These are phyloP conservation scores for Neuroterus valhalla DNA, from an alignment of 1,140 invertebrate species.

Conservation along the genomic window DNA sequence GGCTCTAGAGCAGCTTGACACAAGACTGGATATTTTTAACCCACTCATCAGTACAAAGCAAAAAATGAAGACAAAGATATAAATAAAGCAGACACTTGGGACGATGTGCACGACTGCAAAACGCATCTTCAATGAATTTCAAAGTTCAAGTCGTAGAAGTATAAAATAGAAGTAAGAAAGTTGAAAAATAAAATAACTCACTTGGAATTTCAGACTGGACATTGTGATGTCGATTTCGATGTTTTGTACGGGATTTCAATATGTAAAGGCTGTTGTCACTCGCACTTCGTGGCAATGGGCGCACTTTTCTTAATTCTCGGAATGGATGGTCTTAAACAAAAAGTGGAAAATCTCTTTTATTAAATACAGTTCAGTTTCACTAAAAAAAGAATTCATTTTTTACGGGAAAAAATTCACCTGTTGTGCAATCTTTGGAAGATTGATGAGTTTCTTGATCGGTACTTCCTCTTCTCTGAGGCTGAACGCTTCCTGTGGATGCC, in stretches of 20 bases:
- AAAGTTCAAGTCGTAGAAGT: neutral
- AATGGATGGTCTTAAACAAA: conserved; percentile 64
- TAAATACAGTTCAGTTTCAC: too few relatives aligned
- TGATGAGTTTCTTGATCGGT: conserved; percentile 67
- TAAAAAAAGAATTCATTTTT: too few relatives aligned
- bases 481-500: conserved; percentile 70
- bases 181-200: conserved; percentile 48
- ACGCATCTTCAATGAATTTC: neutral
- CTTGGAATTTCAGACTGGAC: conserved; percentile 66
- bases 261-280: conserved; percentile 72
- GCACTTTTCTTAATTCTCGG: conserved; percentile 66
- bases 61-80: conserved; percentile 48
- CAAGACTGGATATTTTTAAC: conserved; percentile 55
- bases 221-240: conserved; percentile 58
- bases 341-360: neutral
- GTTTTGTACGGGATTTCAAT: conserved; percentile 64
- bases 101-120: conserved; percentile 34
- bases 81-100: conserved; percentile 42
- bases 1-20: conserved; percentile 42
- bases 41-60: conserved; percentile 47
- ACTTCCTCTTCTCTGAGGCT: conserved; percentile 66
- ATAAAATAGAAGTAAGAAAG: neutral
- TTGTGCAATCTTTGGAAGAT: conserved; percentile 64
- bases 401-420: conserved; percentile 43
- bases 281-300: conserved; percentile 67